Percentiles rank a stretch among this genome's conserved stretches.
Conservation (phyloP, 1,140 invertebrate species). For the Drosophila athabasca region DNA sequence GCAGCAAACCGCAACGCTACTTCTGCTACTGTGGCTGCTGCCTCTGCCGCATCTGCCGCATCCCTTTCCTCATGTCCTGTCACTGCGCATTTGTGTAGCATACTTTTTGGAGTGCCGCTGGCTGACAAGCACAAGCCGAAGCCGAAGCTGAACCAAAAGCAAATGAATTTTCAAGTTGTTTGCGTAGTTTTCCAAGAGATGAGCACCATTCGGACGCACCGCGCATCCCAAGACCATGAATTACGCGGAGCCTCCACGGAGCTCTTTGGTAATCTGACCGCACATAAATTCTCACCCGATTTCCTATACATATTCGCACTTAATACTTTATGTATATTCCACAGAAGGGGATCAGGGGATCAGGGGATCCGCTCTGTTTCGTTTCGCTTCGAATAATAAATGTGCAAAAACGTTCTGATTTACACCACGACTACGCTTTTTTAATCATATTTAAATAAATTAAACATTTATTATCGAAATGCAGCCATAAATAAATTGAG, state of each 20-base stretch:
- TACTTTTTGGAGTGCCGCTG: conserved; percentile 68
- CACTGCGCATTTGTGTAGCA: conserved; percentile 72
- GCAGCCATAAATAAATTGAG: conserved; percentile 71
- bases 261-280: conserved; percentile 74
- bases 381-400: conserved; percentile 52
- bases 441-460: conserved; percentile 80
- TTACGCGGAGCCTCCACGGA: conserved; percentile 13
- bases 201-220: neutral
- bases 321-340: conserved; percentile 40
- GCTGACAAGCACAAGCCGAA: conserved; percentile 11
- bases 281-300: conserved; percentile 66
- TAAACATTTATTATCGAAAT: conserved; percentile 78
- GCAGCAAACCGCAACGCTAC: conserved; percentile 74
- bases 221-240: conserved; percentile 32
- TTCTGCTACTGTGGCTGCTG: conserved; percentile 42
- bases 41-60: neutral
- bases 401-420: conserved; percentile 73
- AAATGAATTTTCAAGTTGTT: conserved; percentile 49
- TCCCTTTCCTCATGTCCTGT: conserved; percentile 14
- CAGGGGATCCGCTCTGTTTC: conserved; percentile 5
- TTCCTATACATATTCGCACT: conserved; percentile 55
- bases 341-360: neutral
- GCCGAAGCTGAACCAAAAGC: conserved; percentile 21
- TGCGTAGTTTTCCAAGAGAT: conserved; percentile 32
- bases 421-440: conserved; percentile 58